Percentiles rank a stretch among this genome's conserved stretches.
phyloP scores from a whole-genome alignment of 2,797 vertebrate genomes.

The Peromyscus melanophrys region DNA sequence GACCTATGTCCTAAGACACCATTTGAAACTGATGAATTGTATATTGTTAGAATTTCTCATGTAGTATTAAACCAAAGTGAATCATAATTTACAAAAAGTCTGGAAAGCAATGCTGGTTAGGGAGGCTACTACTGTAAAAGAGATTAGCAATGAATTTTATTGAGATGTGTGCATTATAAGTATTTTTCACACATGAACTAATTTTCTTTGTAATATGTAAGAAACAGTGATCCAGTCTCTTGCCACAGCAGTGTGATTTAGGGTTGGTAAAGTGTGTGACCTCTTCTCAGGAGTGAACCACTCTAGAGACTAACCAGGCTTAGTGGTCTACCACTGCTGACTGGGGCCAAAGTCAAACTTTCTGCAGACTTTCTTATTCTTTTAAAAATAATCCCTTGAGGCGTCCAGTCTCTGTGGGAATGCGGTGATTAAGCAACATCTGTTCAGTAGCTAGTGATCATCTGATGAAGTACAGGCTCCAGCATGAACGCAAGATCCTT shows the following conservation, averaged over 20 bases:
- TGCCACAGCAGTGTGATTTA: not conserved
- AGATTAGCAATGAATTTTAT: not conserved
- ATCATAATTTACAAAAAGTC: not conserved
- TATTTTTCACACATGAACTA: constrained; percentile 28
- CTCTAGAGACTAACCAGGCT: constrained; percentile 51
- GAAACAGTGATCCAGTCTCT: not conserved
- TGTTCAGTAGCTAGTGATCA: constrained; percentile 45
- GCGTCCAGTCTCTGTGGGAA: constrained; percentile 41
- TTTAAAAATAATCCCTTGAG: constrained; percentile 61
- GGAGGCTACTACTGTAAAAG: not conserved
- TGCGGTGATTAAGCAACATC: constrained; percentile 40
- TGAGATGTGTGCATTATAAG: not conserved
- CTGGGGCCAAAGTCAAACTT: constrained; percentile 56
- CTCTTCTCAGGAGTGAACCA: constrained; percentile 40
- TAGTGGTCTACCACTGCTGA: constrained; percentile 47
- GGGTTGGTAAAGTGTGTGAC: constrained; percentile 36
- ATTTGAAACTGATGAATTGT: not conserved
- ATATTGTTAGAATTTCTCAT: not conserved
- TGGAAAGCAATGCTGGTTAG: not conserved
- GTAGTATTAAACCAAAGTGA: not conserved
- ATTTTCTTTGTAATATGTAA: constrained; percentile 31
- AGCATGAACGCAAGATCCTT: constrained; percentile 25
- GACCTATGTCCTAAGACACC: not conserved
- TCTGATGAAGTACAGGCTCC: not conserved
- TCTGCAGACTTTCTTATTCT: constrained; percentile 69